A percentile compares a stretch with the other conserved stretches of the same genome.
These are phyloP conservation scores for Epizoanthus ramosus DNA, from an alignment of 92 coral and sea anemone species.

Conservation along the genomic window DNA sequence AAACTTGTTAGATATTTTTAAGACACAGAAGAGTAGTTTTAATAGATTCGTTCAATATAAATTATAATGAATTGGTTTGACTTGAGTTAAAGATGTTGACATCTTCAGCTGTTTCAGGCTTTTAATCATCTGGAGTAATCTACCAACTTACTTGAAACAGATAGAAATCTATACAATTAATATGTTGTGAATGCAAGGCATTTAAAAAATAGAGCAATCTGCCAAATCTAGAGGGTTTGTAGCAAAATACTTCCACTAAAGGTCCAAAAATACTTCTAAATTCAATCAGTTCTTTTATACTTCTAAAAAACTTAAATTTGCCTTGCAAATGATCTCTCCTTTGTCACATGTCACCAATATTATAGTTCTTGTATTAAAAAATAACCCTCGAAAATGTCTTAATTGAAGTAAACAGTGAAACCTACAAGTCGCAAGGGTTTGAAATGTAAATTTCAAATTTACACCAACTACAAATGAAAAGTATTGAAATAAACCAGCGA, in stretches of 20 bases:
- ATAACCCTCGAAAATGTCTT: not conserved
- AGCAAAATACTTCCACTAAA: not conserved
- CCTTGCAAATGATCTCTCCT: conserved; percentile 12
- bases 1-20: no score
- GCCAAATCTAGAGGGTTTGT: no score
- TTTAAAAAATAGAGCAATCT: no score
- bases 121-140: not conserved
- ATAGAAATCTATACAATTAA: not conserved
- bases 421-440: not conserved
- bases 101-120: conserved; percentile 9
- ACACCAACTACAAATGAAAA: not conserved
- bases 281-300: not conserved
- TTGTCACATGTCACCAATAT: not conserved
- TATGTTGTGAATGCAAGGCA: not conserved
- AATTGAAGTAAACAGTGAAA: not conserved
- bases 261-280: not conserved
- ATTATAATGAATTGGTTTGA: not conserved
- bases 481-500: not conserved
- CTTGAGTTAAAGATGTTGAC: not conserved
- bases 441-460: not conserved
- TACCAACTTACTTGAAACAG: not conserved
- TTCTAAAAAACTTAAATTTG: not conserved
- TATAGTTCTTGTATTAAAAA: not conserved
- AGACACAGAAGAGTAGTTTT: no score
- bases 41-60: not conserved